Conservation (phyloP, 1,140 invertebrate genomes). For the Tetramorium simillimum region DNA sequence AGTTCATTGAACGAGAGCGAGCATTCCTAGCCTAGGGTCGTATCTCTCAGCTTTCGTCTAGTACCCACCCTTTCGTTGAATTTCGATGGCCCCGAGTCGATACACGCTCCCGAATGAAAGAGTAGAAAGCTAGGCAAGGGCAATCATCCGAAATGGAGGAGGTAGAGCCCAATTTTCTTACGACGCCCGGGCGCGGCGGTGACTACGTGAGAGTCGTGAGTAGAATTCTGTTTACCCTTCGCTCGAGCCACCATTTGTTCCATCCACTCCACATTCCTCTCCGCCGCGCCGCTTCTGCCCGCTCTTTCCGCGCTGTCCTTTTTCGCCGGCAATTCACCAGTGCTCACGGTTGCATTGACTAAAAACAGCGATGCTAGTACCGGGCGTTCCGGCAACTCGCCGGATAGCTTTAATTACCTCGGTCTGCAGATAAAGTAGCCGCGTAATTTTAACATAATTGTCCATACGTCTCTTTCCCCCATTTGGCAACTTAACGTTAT, state of each 20-base stretch:
- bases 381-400: not conserved
- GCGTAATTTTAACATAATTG: conserved; percentile 53
- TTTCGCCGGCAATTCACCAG: conserved; percentile 48
- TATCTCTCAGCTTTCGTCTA: not conserved
- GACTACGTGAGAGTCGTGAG: conserved; percentile 64
- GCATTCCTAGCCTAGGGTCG: not conserved
- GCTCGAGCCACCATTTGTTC: conserved; percentile 65
- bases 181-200: conserved; percentile 44
- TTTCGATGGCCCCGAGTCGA: conserved; percentile 57
- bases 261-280: conserved; percentile 60
- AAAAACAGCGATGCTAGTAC: conserved; percentile 23
- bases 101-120: conserved; percentile 51
- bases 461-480: not conserved
- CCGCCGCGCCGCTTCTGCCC: conserved; percentile 28
- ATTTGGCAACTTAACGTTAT: not conserved
- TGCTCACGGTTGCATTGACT: conserved; percentile 28
- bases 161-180: conserved; percentile 80
- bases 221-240: conserved; percentile 79
- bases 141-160: conserved; percentile 69
- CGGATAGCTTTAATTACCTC: conserved; percentile 44
- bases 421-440: conserved; percentile 28
- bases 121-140: conserved; percentile 67
- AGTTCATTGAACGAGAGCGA: conserved; percentile 45
- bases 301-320: conserved; percentile 42
- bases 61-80: conserved; percentile 19